These are phyloP conservation scores for Sweltsa coloradensis DNA, from an alignment of 1,140 invertebrate species.

Conservation along the genomic window DNA sequence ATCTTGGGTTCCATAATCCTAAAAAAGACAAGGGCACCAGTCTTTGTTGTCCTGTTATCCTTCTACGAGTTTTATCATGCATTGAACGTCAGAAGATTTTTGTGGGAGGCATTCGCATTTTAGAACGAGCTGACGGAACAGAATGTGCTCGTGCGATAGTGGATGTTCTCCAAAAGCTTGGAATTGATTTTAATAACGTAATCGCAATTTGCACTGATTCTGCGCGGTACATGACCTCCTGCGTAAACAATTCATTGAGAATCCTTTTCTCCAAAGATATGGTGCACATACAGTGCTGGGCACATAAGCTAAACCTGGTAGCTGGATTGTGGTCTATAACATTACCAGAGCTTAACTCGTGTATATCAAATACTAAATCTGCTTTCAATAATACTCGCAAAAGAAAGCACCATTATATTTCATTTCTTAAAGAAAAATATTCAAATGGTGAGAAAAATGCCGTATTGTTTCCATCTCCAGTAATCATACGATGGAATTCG, in stretches of 20 bases:
- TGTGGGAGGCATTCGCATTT: not conserved
- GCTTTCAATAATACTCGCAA: not conserved
- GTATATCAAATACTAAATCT: not conserved
- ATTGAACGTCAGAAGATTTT: not conserved
- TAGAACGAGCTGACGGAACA: not conserved
- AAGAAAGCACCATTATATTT: not conserved
- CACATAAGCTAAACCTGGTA: not conserved
- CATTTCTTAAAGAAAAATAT: not conserved
- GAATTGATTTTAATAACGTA: not conserved
- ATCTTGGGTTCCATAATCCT: too few species aligned
- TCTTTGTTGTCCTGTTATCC: conserved; percentile 1
- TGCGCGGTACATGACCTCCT: not conserved
- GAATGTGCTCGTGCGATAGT: conserved; percentile 1
- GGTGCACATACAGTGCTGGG: conserved; percentile 4
- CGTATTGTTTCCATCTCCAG: not conserved
- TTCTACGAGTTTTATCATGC: not conserved
- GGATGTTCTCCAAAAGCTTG: not conserved
- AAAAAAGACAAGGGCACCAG: too few species aligned
- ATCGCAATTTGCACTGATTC: not conserved
- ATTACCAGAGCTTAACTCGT: not conserved
- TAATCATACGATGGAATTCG: not conserved
- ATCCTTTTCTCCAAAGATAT: not conserved
- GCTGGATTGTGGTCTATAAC: conserved; percentile 4
- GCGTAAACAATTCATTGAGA: not conserved
- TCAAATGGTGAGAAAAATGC: conserved; percentile 1